Evolutionary conservation across 1,140 invertebrate genomes (phyloP).

Genomic region (Melitaea cinxia): DNA sequence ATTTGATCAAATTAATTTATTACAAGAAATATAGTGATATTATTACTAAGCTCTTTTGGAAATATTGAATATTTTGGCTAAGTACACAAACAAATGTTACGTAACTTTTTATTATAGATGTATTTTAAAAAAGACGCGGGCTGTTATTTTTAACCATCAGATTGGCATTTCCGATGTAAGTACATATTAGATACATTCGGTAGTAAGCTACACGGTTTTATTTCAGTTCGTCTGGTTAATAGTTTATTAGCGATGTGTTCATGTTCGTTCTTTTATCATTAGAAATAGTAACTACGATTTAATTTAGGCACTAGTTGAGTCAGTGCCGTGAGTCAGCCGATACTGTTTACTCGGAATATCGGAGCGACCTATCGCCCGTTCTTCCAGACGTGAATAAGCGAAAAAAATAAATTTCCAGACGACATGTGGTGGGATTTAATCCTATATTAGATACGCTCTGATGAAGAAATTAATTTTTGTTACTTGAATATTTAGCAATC

Average conservation of each 20-base stretch:
- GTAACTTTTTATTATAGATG: too few species aligned
- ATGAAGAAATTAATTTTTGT: constrained; percentile 7
- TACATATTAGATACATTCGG: background rate
- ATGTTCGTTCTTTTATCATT: constrained; percentile 34
- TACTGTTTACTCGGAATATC: constrained; percentile 49
- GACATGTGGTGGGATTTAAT: constrained; percentile 39
- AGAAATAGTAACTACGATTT: constrained; percentile 41
- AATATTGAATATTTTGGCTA: too few species aligned
- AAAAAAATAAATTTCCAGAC: constrained; percentile 49
- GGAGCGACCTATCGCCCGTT: constrained; percentile 47
- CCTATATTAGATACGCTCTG: constrained; percentile 12
- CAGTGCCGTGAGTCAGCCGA: constrained; percentile 47
- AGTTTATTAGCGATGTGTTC: constrained; percentile 13
- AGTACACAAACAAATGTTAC: too few species aligned
- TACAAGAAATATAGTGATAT: too few species aligned
- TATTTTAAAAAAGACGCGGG: too few species aligned
- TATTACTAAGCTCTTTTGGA: too few species aligned
- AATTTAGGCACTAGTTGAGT: constrained; percentile 54
- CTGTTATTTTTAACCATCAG: too few species aligned
- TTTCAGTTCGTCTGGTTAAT: constrained; percentile 5
- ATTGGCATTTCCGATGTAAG: too few species aligned
- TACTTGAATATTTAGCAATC: background rate
- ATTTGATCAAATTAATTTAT: too few species aligned
- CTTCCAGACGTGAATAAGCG: constrained; percentile 60
- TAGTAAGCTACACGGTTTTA: background rate